Percentiles rank a stretch among this genome's conserved stretches.
These are phyloP conservation scores for Acleris cristana DNA, from an alignment of 2,888 invertebrate species.

Conservation along the genomic window DNA sequence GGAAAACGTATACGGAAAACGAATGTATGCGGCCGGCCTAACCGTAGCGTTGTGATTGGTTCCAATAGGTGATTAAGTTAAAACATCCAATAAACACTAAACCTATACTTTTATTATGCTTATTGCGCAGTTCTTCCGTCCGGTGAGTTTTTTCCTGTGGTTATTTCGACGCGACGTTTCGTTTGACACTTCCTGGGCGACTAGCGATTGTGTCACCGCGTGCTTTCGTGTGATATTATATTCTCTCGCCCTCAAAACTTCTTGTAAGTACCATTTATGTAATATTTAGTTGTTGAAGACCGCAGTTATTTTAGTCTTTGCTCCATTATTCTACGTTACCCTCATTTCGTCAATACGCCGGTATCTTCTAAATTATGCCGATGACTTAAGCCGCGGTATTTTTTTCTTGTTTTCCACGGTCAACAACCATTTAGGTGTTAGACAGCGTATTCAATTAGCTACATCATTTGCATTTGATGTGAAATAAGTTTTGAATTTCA, in stretches of 20 bases:
- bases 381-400: constrained; percentile 16
- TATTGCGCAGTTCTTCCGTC: constrained; percentile 13
- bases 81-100: no score
- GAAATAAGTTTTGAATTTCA: not conserved
- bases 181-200: constrained; percentile 31
- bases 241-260: constrained; percentile 8
- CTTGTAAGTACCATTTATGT: constrained; percentile 24
- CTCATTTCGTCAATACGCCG: not conserved
- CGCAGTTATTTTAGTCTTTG: not conserved
- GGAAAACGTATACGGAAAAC: no score
- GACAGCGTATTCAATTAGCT: constrained; percentile 23
- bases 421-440: constrained; percentile 16
- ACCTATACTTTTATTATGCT: no score
- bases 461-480: constrained; percentile 21
- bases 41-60: no score
- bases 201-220: constrained; percentile 36
- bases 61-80: no score
- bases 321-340: not conserved
- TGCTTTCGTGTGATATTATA: constrained; percentile 35
- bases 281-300: not conserved
- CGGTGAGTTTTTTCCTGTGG: constrained; percentile 12
- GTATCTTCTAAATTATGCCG: not conserved
- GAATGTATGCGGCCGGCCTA: no score
- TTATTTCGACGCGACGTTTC: constrained; percentile 2
- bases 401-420: constrained; percentile 32